phyloP scores from a whole-genome alignment of 2,113 vertebrate species.

The Chloropsis cyanopogon region DNA sequence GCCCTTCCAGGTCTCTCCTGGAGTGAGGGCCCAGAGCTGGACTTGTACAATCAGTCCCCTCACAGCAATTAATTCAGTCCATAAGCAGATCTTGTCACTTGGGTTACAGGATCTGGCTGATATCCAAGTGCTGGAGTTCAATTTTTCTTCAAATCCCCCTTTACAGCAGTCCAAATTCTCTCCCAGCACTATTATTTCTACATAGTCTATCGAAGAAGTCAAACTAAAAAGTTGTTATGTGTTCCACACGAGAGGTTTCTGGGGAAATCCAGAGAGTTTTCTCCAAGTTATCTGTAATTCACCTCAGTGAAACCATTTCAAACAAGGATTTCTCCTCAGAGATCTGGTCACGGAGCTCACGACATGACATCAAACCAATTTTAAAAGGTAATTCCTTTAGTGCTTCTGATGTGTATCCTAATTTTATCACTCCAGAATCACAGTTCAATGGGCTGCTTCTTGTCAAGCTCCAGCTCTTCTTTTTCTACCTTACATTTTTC shows the following conservation, averaged over 20 bases:
- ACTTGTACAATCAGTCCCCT: not conserved
- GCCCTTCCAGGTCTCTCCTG: rapidly evolving
- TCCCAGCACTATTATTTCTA: not conserved
- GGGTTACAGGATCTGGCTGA: not conserved
- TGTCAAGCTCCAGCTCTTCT: not conserved
- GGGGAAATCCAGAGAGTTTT: not conserved
- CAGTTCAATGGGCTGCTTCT: not conserved
- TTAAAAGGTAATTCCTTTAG: not conserved
- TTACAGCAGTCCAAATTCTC: not conserved
- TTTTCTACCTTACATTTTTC: not conserved
- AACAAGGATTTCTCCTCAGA: not conserved
- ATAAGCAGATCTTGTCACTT: not conserved
- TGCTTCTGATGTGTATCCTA: not conserved
- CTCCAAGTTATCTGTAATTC: not conserved
- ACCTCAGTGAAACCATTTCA: not conserved
- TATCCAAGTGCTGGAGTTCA: rapidly evolving
- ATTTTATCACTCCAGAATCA: not conserved
- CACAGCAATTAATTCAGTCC: not conserved
- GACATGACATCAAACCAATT: not conserved
- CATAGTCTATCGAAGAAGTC: not conserved
- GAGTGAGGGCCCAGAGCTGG: not conserved
- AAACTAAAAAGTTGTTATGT: not conserved
- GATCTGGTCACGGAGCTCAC: not conserved
- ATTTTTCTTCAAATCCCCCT: not conserved
- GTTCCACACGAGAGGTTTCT: not conserved